Evolutionary conservation across 2,113 vertebrate genomes (phyloP).

Genomic region (Probosciger aterrimus): DNA sequence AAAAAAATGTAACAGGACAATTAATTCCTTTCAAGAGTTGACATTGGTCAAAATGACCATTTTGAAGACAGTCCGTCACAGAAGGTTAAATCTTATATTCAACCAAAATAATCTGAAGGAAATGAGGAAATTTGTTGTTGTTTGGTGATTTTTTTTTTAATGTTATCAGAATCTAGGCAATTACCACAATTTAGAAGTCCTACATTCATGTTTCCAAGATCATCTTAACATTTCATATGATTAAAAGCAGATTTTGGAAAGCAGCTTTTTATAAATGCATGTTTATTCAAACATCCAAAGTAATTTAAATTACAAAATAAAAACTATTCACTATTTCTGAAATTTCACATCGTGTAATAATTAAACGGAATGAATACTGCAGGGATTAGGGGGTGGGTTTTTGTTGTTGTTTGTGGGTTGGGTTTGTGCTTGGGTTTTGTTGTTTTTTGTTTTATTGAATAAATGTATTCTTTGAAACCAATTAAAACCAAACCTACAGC

Average conservation of each 20-base stretch:
- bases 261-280: background rate
- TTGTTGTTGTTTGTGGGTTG: background rate
- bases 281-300: background rate
- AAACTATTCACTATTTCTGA: background rate
- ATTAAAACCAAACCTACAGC: background rate
- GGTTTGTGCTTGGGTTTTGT: background rate
- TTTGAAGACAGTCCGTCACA: background rate
- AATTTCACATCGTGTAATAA: background rate
- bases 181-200: background rate
- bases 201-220: background rate
- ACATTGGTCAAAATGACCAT: background rate
- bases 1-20: background rate
- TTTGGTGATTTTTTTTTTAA: background rate
- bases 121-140: background rate
- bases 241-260: background rate
- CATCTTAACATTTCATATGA: background rate
- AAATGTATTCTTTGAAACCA: background rate
- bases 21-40: background rate
- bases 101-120: background rate
- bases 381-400: background rate
- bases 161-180: background rate
- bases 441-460: background rate
- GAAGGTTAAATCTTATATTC: background rate
- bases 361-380: background rate
- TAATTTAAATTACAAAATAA: background rate